Evolutionary conservation across 1,140 invertebrate species (phyloP), one percentile per base, ranked within the genome.

Genomic region (Orius insidiosus): DNA sequence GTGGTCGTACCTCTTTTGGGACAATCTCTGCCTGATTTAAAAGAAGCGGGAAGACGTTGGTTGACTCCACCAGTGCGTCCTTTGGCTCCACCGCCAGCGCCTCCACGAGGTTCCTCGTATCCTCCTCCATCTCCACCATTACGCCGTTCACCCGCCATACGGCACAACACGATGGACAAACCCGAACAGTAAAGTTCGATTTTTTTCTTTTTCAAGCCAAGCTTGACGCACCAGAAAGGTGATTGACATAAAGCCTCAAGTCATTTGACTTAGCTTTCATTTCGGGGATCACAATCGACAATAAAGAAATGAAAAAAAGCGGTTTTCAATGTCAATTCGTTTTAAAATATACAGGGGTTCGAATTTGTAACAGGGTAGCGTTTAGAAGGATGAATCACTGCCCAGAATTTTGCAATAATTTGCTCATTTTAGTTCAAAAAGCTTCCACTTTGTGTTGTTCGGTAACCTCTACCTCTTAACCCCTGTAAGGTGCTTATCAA

Each of bases 111-210:
- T 0, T 7, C 39, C 1, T 49, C 47, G 6, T 49, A 49, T 24
- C 47, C 47, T 0, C 47, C 47, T 8, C 47, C 47, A 1, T 49
- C 47, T 42, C 47, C 47, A 1, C 47, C 47, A 9, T 34, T 49
- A 1, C 40, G 47, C 10, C 10, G 47, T 8, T 37, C 47, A 5
- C 47, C 39, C n/a, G 47, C 47, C 34, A 49, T 49, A 3, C 15
- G 47, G 14, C 47, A 49, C 34, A 49, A 49, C 31, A 49, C 47
- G 9, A 42, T 49, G 41, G 41, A 43, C 41, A 43, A 43, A 31
- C 41, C 41, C 24, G 41, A 43, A 30, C 41, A 43, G 31, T 43
- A 43, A 43, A 43, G 8, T 18, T 15, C 9, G 38, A 40, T 9
- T 36, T 36, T n/a, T n/a, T n/a, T n/a, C n/a, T n/a, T n/a, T n/a